Conservation (phyloP, 2,113 vertebrate species). For the Gopherus flavomarginatus region DNA sequence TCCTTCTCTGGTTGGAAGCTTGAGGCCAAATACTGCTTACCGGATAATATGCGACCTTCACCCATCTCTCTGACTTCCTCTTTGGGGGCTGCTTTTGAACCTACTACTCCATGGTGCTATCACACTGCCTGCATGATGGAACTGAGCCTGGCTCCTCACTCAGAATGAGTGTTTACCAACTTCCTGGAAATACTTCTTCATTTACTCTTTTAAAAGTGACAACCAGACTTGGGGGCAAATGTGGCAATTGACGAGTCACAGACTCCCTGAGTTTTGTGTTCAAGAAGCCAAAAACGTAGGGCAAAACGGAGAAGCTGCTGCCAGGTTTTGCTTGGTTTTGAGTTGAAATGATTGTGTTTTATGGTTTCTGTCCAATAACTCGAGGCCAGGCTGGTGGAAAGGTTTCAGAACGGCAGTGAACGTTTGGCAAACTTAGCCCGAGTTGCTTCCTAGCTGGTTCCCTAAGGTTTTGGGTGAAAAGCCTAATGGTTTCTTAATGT, state of each 20-base stretch:
- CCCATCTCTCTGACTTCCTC: neutral
- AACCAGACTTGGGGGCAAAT: neutral
- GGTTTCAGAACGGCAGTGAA: neutral
- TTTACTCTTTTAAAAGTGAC: neutral
- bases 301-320: neutral
- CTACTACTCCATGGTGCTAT: neutral
- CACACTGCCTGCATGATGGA: neutral
- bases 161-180: neutral
- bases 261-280: neutral
- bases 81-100: neutral
- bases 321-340: neutral
- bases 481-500: accelerated
- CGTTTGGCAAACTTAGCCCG: neutral
- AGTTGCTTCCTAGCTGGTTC: neutral
- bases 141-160: neutral
- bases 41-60: neutral
- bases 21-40: neutral
- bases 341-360: neutral
- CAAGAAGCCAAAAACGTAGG: neutral
- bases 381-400: neutral
- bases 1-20: neutral
- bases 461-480: neutral
- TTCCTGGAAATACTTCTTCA: neutral
- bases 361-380: neutral
- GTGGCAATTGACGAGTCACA: neutral